A percentile compares a stretch with the other conserved stretches of the same genome.
Evolutionary conservation across 2,888 invertebrate genomes (phyloP).

Genomic region (Diaperis boleti): DNA sequence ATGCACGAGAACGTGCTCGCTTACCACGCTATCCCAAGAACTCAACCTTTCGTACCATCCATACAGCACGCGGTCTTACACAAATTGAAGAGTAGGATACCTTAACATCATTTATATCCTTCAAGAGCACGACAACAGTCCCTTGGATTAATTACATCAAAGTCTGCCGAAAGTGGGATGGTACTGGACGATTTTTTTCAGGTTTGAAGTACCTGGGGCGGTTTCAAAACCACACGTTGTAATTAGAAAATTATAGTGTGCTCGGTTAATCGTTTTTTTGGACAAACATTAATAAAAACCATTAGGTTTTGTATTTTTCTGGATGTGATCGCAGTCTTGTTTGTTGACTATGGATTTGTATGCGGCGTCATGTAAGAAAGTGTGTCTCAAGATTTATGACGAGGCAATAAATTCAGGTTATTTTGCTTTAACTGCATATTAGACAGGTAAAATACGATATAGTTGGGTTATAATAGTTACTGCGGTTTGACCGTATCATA

Average conservation of each 20-base stretch:
- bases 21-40: constrained; percentile 25
- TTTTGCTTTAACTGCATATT: constrained; percentile 54
- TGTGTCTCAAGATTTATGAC: constrained; percentile 50
- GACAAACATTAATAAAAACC: constrained; percentile 27
- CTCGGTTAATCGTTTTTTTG: constrained; percentile 41
- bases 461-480: constrained; percentile 47
- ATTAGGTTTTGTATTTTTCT: constrained; percentile 28
- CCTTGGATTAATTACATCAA: constrained; percentile 44
- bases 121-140: constrained; percentile 32
- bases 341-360: constrained; percentile 4
- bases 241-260: constrained; percentile 44
- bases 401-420: constrained; percentile 49
- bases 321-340: background rate
- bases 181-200: constrained; percentile 33
- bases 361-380: constrained; percentile 34
- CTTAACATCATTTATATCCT: constrained; percentile 38
- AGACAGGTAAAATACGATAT: constrained; percentile 54
- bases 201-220: constrained; percentile 15
- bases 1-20: constrained; percentile 35
- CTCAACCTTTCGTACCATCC: constrained; percentile 8
- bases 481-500: constrained; percentile 50
- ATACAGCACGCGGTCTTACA: constrained; percentile 36
- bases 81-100: constrained; percentile 32
- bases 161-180: constrained; percentile 45
- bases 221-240: constrained; percentile 39